Evolutionary conservation across 2,888 invertebrate genomes (phyloP), one percentile per base, ranked within the genome.

Genomic region (Heliconius erato): DNA sequence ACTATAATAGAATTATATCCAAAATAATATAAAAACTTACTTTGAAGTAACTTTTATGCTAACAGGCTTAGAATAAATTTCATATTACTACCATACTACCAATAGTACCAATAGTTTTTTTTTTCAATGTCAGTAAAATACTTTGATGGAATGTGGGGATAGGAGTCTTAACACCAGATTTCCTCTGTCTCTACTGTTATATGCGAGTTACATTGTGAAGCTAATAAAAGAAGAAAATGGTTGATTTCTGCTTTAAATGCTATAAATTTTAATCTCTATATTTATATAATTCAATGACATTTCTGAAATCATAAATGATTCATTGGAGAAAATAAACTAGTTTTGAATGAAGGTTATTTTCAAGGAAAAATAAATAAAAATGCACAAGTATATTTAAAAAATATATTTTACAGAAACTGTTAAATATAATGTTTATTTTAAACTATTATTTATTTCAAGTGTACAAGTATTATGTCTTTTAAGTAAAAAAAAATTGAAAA

Each of bases 301-400:
- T 67, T 11, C 19, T 44, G 40, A 26, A 12, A 14, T 44, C n/a
- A 26, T 26, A 71, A 44, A 72, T 72, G 14, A 72, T 40, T 26
- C 6, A 7, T 2, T 26, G 14, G 44, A 44, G 71, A 44, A 44
- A 72, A 72, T n/a, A 44, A 72, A 9, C 44, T 26, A 44, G 26
- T 72, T 44, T 40, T 12, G 44, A 44, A 26, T 6, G n/a, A 72
- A 44, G 35, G 69, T 71, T 71, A 12, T 71, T n/a, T 71, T 40
- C 35, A 71, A 71, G 71, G 71, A 71, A 71, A 71, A 40, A 14
- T 40, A 40, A 40, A 71, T 71, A 71, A n/a, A 40, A 16, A 19
- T 16, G 16, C 14, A 68, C 19, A 23, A 19, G 7, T 68, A 19
- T 16, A 67, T 67, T 28, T 16, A 16, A 11, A 67, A 26, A 26